Evolutionary conservation across 1,140 invertebrate genomes (phyloP).

Genomic region (Melipona quadrifasciata): DNA sequence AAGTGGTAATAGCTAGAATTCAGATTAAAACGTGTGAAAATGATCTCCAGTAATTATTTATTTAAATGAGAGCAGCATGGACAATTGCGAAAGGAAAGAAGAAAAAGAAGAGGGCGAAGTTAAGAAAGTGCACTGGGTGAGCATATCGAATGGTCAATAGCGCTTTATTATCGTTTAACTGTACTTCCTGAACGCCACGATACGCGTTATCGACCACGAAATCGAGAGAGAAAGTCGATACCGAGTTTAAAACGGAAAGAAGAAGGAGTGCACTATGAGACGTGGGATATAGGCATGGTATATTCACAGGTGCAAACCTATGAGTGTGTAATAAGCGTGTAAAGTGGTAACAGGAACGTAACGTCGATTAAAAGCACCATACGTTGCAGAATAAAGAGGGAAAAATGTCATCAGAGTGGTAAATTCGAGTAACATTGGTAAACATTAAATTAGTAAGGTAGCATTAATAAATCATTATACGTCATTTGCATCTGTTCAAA

Average conservation of each 20-base stretch:
- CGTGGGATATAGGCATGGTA: constrained; percentile 40
- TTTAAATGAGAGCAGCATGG: no score
- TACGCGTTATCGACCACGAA: constrained; percentile 41
- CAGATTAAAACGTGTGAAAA: no score
- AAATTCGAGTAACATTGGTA: no score
- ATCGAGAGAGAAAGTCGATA: constrained; percentile 48
- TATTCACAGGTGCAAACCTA: constrained; percentile 36
- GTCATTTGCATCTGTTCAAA: no score
- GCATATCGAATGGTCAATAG: background rate
- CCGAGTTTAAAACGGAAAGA: constrained; percentile 11
- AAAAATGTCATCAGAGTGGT: background rate
- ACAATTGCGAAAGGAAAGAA: background rate
- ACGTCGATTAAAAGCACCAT: background rate
- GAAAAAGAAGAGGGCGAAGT: no score
- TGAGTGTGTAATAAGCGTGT: constrained; percentile 29
- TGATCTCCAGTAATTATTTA: no score
- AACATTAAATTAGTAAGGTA: no score
- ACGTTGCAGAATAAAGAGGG: background rate
- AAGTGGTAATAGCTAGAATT: no score
- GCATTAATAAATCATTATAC: no score
- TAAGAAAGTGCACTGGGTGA: background rate
- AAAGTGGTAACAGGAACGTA: constrained; percentile 16
- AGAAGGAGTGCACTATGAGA: constrained; percentile 21
- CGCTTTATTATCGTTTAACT: constrained; percentile 23
- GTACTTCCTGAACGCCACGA: constrained; percentile 39